These are phyloP conservation scores for Colistium nudipinnis DNA, from an alignment of 2,113 vertebrate species.

Conservation along the genomic window DNA sequence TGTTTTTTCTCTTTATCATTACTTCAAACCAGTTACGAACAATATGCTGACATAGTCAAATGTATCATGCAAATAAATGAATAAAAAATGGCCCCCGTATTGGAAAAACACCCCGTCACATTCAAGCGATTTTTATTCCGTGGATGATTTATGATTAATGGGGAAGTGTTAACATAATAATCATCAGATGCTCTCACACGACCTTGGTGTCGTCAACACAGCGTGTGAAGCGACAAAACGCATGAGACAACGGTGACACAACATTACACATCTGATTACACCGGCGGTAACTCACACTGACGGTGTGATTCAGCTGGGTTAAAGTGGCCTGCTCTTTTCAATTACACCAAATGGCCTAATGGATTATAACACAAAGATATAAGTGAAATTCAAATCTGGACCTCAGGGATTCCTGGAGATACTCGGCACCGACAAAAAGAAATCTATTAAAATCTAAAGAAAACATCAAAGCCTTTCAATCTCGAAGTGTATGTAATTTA, in stretches of 20 bases:
- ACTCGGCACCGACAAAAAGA: no score
- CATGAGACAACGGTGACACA: constrained; percentile 1
- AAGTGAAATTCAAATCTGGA: background rate
- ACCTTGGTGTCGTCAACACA: background rate
- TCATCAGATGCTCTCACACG: background rate
- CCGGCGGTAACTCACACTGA: constrained; percentile 15
- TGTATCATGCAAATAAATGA: no score
- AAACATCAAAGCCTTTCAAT: background rate
- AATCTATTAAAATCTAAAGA: no score
- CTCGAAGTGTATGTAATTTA: background rate
- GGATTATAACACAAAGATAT: background rate
- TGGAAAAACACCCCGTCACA: background rate
- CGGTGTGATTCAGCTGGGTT: constrained; percentile 12
- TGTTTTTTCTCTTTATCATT: no score
- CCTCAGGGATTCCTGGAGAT: background rate
- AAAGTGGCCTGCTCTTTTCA: background rate
- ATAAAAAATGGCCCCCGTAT: no score
- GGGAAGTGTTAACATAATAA: background rate
- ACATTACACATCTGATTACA: constrained; percentile 2
- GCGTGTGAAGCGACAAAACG: background rate
- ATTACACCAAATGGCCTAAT: background rate
- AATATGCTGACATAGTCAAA: no score
- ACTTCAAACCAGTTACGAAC: no score
- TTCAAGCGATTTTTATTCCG: background rate
- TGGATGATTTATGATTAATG: constrained; percentile 1